phyloP scores from a whole-genome alignment of 2,797 vertebrate genomes.

The Tamandua tetradactyla region DNA sequence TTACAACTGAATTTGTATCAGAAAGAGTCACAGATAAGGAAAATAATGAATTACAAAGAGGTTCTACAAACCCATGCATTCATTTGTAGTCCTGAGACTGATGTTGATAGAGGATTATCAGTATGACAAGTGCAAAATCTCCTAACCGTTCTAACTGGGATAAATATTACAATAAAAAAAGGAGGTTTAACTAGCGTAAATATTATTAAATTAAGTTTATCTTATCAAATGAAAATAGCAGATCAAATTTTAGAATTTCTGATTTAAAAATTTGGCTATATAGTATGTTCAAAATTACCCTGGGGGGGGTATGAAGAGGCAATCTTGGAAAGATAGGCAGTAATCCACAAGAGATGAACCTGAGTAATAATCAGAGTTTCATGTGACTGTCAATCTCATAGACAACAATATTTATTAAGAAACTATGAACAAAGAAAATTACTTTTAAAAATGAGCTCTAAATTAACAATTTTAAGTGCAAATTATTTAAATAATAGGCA shows the following conservation, averaged over 20 bases:
- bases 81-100: background rate
- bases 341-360: background rate
- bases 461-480: background rate
- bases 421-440: background rate
- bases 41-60: background rate
- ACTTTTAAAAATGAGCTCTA: background rate
- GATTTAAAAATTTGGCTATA: background rate
- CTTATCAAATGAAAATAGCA: background rate
- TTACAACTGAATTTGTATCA: background rate
- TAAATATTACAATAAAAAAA: background rate
- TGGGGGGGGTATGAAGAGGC: background rate
- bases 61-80: background rate
- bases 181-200: background rate
- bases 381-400: background rate
- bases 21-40: background rate
- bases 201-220: background rate
- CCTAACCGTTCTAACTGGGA: background rate
- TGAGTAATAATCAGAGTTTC: background rate
- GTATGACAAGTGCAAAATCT: background rate
- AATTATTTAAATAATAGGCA: background rate
- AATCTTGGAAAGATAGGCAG: background rate
- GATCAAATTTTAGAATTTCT: background rate
- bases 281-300: background rate
- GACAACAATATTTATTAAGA: background rate
- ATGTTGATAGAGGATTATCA: background rate